Percentiles rank a stretch among this genome's conserved stretches.
These are phyloP conservation scores for Pheosia gnoma DNA, from an alignment of 2,888 invertebrate species.

Conservation along the genomic window DNA sequence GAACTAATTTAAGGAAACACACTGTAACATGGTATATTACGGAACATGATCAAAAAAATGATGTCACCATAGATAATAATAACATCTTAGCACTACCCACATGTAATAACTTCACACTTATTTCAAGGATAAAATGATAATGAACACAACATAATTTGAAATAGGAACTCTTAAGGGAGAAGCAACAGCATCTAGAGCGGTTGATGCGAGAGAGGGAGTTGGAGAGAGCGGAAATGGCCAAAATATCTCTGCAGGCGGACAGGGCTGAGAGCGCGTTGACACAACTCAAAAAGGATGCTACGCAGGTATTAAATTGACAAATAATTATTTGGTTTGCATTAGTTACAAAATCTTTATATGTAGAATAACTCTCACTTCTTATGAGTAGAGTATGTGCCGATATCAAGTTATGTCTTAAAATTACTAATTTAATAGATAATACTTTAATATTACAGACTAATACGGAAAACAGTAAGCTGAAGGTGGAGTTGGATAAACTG, in stretches of 20 bases:
- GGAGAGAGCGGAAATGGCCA: constrained; percentile 94
- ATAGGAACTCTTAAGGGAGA: constrained; percentile 95
- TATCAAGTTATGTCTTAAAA: not conserved
- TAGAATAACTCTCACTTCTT: too few relatives aligned
- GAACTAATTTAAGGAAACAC: not conserved
- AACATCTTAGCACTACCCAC: not conserved
- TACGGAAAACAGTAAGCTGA: constrained; percentile 84
- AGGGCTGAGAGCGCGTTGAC: constrained; percentile 87
- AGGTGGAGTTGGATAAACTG: constrained; percentile 82
- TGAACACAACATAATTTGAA: constrained; percentile 2
- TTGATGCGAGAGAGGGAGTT: constrained; percentile 95
- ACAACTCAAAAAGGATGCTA: constrained; percentile 85
- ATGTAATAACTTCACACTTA: not conserved
- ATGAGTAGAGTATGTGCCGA: too few relatives aligned
- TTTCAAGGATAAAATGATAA: not conserved
- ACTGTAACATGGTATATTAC: constrained; percentile 4
- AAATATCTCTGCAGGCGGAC: constrained; percentile 91
- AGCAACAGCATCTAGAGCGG: constrained; percentile 96
- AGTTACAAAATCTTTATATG: not conserved
- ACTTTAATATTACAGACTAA: constrained; percentile 54
- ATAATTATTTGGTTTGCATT: too few relatives aligned
- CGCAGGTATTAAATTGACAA: constrained; percentile 81
- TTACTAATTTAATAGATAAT: not conserved
- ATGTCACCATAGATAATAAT: not conserved
- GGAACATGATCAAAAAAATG: constrained; percentile 14